Evolutionary conservation across 2,113 vertebrate genomes (phyloP), one percentile per base, ranked within the genome.

Genomic region (Monarcha castaneiventris): DNA sequence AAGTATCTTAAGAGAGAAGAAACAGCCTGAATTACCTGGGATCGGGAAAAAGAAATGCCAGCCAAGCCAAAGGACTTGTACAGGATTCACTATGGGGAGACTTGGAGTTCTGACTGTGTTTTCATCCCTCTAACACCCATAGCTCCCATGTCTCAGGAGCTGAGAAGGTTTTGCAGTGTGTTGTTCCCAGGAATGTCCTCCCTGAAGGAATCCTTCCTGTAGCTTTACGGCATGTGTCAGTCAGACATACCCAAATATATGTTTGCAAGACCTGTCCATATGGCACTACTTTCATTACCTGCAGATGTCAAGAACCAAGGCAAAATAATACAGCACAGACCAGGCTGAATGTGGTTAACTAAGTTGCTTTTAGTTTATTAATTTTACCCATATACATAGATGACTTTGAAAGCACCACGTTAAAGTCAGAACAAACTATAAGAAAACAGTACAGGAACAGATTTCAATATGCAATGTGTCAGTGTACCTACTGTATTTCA

Each of bases 341-440:
- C 58, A 94, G 17, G 30, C 5, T 71, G 62, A 85, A 76, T 93
- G 67, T 94, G 85, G 43, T 93, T 96, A 97, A 83, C 55, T 91
- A 84, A 78, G 72, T 87, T 93, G 62, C 64, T 68, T 95, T 97
- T 87, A 95, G 92, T 97, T 97, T 97, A 98, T 98, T 98, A 84
- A 91, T 95, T 84, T 73, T 92, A 90, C 88, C 63, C 84, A 97
- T 96, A 96, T 92, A 97, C 72, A 97, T 19, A 94, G 67, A 76
- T n/a, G 64, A 58, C 62, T 96, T 91, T 91, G 86, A 69, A 95
- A 94, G 93, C 73, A 90, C 21, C 75, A 74, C 0, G 44, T 91
- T 78, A 96, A 87, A 78, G 32, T 59, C 78, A 94, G 64, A 71
- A 96, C 29, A 91, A 97, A 78, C 52, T 80, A 58, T 85, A 85